Evolutionary conservation across 2,797 vertebrate genomes (phyloP).

Genomic region (Xenentodon cancila): DNA sequence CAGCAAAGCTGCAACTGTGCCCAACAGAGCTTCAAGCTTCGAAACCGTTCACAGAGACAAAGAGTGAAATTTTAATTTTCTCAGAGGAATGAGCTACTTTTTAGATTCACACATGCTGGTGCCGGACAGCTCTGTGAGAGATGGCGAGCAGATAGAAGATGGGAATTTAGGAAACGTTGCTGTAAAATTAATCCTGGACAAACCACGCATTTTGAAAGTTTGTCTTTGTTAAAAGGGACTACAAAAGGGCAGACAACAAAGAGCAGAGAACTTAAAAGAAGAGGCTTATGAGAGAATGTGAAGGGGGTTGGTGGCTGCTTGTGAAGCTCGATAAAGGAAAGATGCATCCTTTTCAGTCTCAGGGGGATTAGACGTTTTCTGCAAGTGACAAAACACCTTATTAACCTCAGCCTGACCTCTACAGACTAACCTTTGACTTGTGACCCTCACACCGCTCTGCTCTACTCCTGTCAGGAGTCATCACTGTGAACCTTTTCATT

Average conservation of each 20-base stretch:
- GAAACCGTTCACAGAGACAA: slow-evolving; percentile 61
- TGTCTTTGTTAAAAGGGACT: slow-evolving; percentile 55
- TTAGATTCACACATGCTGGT: slow-evolving; percentile 51
- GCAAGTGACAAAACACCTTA: slow-evolving; percentile 79
- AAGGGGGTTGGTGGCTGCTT: slow-evolving; percentile 47
- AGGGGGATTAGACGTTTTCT: slow-evolving; percentile 81
- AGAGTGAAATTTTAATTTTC: slow-evolving; percentile 80
- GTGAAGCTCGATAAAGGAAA: slow-evolving; percentile 65
- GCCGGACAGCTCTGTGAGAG: slow-evolving; percentile 38
- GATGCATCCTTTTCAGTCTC: slow-evolving; percentile 75
- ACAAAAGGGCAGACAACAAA: slow-evolving; percentile 67
- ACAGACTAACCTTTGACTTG: slow-evolving; percentile 81
- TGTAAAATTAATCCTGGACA: slow-evolving; percentile 68
- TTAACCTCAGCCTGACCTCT: slow-evolving; percentile 74
- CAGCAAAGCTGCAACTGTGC: slow-evolving; percentile 57
- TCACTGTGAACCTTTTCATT: slow-evolving; percentile 66
- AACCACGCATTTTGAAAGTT: slow-evolving; percentile 67
- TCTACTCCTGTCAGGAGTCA: slow-evolving; percentile 58
- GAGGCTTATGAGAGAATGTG: slow-evolving; percentile 40
- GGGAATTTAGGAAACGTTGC: slow-evolving; percentile 68
- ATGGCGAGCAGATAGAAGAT: slow-evolving; percentile 42
- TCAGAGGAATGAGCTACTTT: slow-evolving; percentile 69
- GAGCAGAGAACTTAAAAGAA: slow-evolving; percentile 57
- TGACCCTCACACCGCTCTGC: slow-evolving; percentile 61
- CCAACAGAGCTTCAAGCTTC: slow-evolving; percentile 49